A percentile compares a stretch with the other conserved stretches of the same genome.
Conservation (phyloP, 2,113 vertebrate genomes). For the Mesitornis unicolor region DNA sequence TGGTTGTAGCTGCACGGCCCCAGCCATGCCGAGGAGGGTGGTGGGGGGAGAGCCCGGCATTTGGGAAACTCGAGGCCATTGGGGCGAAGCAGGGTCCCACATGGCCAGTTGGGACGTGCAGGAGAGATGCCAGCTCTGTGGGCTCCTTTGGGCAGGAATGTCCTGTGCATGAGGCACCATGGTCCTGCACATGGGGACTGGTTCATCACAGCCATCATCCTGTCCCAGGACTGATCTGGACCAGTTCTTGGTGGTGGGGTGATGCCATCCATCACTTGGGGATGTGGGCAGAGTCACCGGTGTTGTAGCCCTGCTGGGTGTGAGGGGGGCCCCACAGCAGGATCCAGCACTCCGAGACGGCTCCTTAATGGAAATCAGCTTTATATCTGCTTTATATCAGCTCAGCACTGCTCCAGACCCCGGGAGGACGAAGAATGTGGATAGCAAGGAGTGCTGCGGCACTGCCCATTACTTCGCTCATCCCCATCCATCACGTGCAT, state of each 20-base stretch:
- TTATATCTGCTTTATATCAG: conserved; percentile 32
- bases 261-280: background rate
- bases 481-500: rapidly evolving
- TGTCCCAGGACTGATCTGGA: rapidly evolving
- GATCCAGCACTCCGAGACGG: background rate
- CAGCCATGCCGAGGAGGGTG: conserved; percentile 39
- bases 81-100: rapidly evolving
- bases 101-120: background rate
- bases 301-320: rapidly evolving
- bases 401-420: background rate
- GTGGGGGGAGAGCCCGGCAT: background rate
- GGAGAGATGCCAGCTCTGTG: background rate
- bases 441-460: background rate
- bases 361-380: conserved; percentile 24
- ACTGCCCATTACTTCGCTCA: background rate
- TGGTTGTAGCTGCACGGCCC: conserved; percentile 65
- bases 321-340: rapidly evolving
- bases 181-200: rapidly evolving
- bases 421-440: rapidly evolving
- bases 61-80: background rate
- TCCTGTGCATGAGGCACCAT: background rate
- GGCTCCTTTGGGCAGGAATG: background rate
- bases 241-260: background rate
- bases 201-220: background rate
- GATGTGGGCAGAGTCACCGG: background rate